These are phyloP conservation scores for Drosophila hydei DNA, from an alignment of 1,140 invertebrate genomes.

Conservation along the genomic window DNA sequence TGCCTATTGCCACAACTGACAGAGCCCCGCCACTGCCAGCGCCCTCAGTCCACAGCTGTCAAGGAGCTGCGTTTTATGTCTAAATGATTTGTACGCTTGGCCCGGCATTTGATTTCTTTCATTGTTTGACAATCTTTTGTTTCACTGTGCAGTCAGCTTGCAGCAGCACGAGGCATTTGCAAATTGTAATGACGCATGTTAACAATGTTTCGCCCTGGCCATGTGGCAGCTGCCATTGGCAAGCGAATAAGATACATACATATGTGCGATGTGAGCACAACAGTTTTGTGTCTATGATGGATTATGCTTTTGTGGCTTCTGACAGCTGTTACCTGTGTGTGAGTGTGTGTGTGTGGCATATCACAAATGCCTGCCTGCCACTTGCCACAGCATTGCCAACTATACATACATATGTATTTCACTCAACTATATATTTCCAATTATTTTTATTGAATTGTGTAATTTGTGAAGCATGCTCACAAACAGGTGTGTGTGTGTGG, in stretches of 20 bases:
- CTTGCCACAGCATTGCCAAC: not conserved
- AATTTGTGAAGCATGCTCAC: slow-evolving; percentile 49
- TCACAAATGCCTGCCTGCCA: slow-evolving; percentile 1
- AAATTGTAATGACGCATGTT: slow-evolving; percentile 83
- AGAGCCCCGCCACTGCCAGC: slow-evolving; percentile 4
- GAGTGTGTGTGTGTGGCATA: slow-evolving; percentile 15
- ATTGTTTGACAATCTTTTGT: slow-evolving; percentile 30
- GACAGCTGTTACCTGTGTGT: slow-evolving; percentile 58
- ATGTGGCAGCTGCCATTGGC: slow-evolving; percentile 26
- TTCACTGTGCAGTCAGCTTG: slow-evolving; percentile 14
- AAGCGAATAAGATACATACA: slow-evolving; percentile 5
- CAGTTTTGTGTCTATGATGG: slow-evolving; percentile 71
- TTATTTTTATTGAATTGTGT: slow-evolving; percentile 71
- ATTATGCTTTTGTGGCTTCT: slow-evolving; percentile 73
- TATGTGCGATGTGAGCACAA: slow-evolving; percentile 44
- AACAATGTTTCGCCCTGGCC: slow-evolving; percentile 64
- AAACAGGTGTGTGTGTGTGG: slow-evolving; percentile 8
- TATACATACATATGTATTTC: slow-evolving; percentile 17
- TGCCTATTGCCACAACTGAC: slow-evolving; percentile 39
- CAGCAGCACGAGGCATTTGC: slow-evolving; percentile 50
- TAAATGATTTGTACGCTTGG: slow-evolving; percentile 75
- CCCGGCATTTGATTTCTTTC: slow-evolving; percentile 68
- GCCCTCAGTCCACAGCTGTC: slow-evolving; percentile 37
- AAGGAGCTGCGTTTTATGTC: slow-evolving; percentile 81
- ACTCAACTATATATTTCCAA: slow-evolving; percentile 60